Evolutionary conservation across 2,113 vertebrate species (phyloP), one percentile per base, ranked within the genome.

Genomic region (Hippocampus abdominalis): DNA sequence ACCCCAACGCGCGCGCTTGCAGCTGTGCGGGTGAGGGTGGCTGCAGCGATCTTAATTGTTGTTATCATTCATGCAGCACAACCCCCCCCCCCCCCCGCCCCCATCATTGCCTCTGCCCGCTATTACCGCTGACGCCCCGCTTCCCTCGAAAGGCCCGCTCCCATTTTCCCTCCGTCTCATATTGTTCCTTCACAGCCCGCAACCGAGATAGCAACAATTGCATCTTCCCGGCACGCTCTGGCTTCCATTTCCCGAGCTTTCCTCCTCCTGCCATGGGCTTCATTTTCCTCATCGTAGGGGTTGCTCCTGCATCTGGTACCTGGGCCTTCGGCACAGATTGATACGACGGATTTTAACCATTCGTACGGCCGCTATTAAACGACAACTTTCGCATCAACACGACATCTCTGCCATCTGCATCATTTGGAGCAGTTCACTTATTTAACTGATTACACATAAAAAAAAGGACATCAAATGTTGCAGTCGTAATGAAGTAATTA

Each of bases 51-150:
- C 86, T 83, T 90, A 91, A 87, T 90, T 86, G 87, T 83, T 87
- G 81, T 85, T 91, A 87, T 90, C 82, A 89, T 87, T 90, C 87
- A 89, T 91, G 83, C 84, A 79, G 83, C 82, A 87, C 85, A 85
- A 82, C 89, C 85, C 87, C 85, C 79, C 81, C 79, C 83, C 80
- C 74, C 79, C 82, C 80, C 72, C 76, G 51, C 79, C 87, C 81
- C 67, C 75, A 81, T 87, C 82, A 76, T 88, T 81, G 72, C 86
- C 73, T 87, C 82, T 64, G 70, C 82, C 83, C 86, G 79, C 89
- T 85, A 83, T 86, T 84, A 81, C 70, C 80, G 82, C 68, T 62
- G 75, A 72, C 70, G 73, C 69, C 46, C 57, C 80, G 74, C 68
- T 71, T 74, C 74, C 62, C 76, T 79, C 78, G 61, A 78, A 81